Conservation (phyloP, 2,888 invertebrate genomes). For the Anagyrus pseudococci region DNA sequence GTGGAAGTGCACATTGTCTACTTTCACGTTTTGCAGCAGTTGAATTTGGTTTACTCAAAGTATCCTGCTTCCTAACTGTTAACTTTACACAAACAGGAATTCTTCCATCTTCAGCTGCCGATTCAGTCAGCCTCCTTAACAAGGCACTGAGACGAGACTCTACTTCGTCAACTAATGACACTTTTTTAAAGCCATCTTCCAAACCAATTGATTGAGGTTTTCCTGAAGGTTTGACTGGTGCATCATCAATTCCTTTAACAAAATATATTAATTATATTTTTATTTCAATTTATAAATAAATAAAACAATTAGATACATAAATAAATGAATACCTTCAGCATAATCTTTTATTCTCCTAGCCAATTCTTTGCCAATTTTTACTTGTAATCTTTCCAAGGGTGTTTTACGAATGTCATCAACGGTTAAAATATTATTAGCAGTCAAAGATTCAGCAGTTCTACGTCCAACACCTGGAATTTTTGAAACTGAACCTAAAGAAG, state of each 20-base stretch:
- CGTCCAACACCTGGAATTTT: constrained; percentile 80
- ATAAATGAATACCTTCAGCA: constrained; percentile 67
- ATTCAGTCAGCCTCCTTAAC: constrained; percentile 72
- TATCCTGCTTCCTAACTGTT: constrained; percentile 76
- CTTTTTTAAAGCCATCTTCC: constrained; percentile 79
- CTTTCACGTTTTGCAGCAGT: constrained; percentile 74
- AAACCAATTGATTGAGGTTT: constrained; percentile 81
- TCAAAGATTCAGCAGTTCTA: constrained; percentile 67
- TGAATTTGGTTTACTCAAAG: constrained; percentile 65
- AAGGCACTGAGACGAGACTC: constrained; percentile 75
- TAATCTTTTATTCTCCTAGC: constrained; percentile 74
- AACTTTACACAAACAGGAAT: constrained; percentile 78
- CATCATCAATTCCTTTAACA: constrained; percentile 67
- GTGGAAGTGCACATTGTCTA: constrained; percentile 68
- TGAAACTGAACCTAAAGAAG: constrained; percentile 68
- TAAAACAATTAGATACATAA: neutral
- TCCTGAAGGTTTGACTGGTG: constrained; percentile 75
- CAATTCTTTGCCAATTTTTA: constrained; percentile 71
- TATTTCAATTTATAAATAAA: neutral
- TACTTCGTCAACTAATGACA: constrained; percentile 76
- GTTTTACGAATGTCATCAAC: constrained; percentile 74
- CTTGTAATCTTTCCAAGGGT: constrained; percentile 65
- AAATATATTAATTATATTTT: neutral
- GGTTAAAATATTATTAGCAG: constrained; percentile 68
- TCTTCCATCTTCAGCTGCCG: constrained; percentile 80